A percentile compares a stretch with the other conserved stretches of the same genome.
Evolutionary conservation across 1,140 invertebrate species (phyloP).

Genomic region (Eueides isabella): DNA sequence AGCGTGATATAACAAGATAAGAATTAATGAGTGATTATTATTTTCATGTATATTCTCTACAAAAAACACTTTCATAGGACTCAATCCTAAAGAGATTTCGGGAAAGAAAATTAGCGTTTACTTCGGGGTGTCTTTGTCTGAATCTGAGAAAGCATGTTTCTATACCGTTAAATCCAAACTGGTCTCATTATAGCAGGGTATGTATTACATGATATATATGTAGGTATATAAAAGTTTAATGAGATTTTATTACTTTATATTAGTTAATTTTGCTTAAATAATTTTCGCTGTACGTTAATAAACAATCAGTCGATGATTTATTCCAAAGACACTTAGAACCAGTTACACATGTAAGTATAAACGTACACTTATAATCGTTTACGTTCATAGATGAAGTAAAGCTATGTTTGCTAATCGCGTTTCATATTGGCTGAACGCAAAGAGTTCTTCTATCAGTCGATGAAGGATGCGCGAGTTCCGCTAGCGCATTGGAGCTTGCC

Average conservation of each 20-base stretch:
- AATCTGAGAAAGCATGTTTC: slow-evolving; percentile 85
- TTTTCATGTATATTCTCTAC: too few species aligned
- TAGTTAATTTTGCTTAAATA: too few species aligned
- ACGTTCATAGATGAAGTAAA: slow-evolving; percentile 85
- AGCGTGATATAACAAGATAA: too few species aligned
- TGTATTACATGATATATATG: slow-evolving; percentile 5
- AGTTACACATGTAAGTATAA: too few species aligned
- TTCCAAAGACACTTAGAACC: too few species aligned
- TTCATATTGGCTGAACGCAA: slow-evolving; percentile 85
- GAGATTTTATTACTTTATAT: too few species aligned
- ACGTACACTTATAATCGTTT: too few species aligned
- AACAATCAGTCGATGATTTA: too few species aligned
- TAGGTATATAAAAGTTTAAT: too few species aligned
- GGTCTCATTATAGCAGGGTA: slow-evolving; percentile 82
- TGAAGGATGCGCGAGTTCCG: slow-evolving; percentile 94
- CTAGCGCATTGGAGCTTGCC: slow-evolving; percentile 92
- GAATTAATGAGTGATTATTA: background rate
- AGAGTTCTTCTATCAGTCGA: slow-evolving; percentile 93
- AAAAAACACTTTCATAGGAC: slow-evolving; percentile 71
- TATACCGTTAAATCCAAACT: slow-evolving; percentile 84
- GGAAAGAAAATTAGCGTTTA: slow-evolving; percentile 87
- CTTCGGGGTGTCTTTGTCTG: slow-evolving; percentile 85
- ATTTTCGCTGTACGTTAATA: too few species aligned
- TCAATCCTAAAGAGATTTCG: slow-evolving; percentile 84
- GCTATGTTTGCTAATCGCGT: slow-evolving; percentile 87